Conservation (phyloP, 2,113 vertebrate genomes). For the Craseonycteris thonglongyai region DNA sequence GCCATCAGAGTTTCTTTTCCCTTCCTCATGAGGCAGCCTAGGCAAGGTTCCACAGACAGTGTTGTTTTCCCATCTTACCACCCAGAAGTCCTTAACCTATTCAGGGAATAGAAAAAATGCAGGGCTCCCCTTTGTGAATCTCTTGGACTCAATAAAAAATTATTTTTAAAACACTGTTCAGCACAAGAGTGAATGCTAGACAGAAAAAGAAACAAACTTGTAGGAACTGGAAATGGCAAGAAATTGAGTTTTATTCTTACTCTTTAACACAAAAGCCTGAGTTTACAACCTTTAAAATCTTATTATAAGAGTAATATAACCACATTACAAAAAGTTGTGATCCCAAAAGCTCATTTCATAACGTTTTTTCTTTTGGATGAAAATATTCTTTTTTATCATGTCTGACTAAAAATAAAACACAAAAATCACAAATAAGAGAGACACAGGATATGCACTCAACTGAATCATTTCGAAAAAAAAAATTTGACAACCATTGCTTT, state of each 20-base stretch:
- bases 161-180: not conserved
- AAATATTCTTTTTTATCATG: not conserved
- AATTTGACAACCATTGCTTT: not conserved
- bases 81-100: not conserved
- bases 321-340: not conserved
- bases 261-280: not conserved
- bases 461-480: not conserved
- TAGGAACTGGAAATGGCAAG: not conserved
- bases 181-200: accelerated
- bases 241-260: not conserved
- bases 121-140: not conserved
- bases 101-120: not conserved
- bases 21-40: not conserved
- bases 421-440: not conserved
- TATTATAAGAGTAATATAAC: not conserved
- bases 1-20: not conserved
- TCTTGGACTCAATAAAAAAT: not conserved
- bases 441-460: not conserved
- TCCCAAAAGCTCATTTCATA: not conserved
- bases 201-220: not conserved
- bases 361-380: not conserved
- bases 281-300: not conserved
- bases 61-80: not conserved
- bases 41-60: not conserved
- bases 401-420: not conserved